Evolutionary conservation across 1,140 invertebrate genomes (phyloP).

Genomic region (Argopecten irradians): DNA sequence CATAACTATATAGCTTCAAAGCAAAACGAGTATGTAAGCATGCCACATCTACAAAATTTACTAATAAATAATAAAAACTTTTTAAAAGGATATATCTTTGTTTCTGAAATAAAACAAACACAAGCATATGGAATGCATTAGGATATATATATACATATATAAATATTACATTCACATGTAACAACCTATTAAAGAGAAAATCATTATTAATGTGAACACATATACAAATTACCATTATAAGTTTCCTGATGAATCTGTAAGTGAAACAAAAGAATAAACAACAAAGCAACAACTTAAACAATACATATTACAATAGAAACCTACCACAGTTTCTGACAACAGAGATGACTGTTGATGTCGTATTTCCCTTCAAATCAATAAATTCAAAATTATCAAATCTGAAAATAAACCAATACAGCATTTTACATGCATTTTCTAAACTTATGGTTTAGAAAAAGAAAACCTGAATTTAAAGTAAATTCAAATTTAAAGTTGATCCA

Average conservation of each 20-base stretch:
- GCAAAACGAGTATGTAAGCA: not conserved
- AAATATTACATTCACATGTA: too few species aligned
- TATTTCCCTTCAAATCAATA: not conserved
- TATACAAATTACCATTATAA: not conserved
- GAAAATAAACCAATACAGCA: not conserved
- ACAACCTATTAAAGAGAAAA: conserved; percentile 17
- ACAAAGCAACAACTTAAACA: not conserved
- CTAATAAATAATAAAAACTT: not conserved
- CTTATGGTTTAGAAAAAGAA: not conserved
- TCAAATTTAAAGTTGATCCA: conserved; percentile 18
- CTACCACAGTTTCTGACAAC: not conserved
- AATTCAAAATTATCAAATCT: not conserved
- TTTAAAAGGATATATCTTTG: not conserved
- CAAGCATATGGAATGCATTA: not conserved
- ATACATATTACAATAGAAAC: not conserved
- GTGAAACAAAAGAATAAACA: not conserved
- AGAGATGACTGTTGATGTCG: too few species aligned
- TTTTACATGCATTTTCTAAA: not conserved
- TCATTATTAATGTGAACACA: not conserved
- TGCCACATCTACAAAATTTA: not conserved
- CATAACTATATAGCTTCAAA: not conserved
- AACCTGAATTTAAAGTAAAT: not conserved
- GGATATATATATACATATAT: not conserved
- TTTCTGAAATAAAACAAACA: not conserved
- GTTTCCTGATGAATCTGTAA: not conserved